A percentile compares a stretch with the other conserved stretches of the same genome.
Conservation (phyloP, 2,797 vertebrate genomes). For the Hemibagrus guttatus region DNA sequence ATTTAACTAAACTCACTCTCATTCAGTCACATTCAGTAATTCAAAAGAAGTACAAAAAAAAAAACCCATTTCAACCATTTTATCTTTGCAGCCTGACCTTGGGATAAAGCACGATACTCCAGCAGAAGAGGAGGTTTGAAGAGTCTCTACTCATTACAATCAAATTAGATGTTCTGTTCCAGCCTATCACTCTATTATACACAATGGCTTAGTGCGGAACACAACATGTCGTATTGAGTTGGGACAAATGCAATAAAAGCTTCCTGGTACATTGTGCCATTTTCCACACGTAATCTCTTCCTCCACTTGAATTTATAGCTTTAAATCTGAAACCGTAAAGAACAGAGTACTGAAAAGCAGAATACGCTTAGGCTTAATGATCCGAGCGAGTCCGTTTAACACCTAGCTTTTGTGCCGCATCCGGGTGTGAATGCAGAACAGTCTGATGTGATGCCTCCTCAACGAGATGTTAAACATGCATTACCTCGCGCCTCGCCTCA, state of each 20-base stretch:
- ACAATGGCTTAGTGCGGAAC: not conserved
- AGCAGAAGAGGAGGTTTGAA: not conserved
- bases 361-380: not conserved
- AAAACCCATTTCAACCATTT: not conserved
- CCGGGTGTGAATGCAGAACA: constrained; percentile 28
- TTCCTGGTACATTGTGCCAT: not conserved
- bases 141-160: not conserved
- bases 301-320: not conserved
- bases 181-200: constrained; percentile 4
- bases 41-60: not conserved
- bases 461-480: constrained; percentile 48
- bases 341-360: not conserved
- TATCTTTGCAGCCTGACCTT: not conserved
- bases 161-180: constrained; percentile 17
- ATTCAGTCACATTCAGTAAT: not conserved
- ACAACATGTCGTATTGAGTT: not conserved
- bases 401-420: not conserved
- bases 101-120: not conserved
- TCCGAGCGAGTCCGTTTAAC: constrained; percentile 4
- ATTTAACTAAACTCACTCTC: not conserved
- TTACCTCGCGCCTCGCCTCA: constrained; percentile 23
- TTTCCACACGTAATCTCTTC: not conserved
- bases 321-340: not conserved
- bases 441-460: constrained; percentile 17
- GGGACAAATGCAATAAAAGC: not conserved